Conservation (phyloP, 2,888 invertebrate species). For the Eupithecia insigniata region DNA sequence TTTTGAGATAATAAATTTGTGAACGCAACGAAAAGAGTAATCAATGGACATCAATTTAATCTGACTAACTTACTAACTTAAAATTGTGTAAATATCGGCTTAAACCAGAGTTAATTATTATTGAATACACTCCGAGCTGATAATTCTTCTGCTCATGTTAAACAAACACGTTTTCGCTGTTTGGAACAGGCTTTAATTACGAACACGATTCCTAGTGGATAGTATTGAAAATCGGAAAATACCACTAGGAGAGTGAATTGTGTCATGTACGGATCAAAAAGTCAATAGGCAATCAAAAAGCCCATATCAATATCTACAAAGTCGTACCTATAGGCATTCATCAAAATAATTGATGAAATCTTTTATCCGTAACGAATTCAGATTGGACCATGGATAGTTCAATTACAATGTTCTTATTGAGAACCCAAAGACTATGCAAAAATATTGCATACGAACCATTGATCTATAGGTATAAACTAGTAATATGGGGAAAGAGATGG, state of each 20-base stretch:
- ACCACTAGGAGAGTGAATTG: neutral
- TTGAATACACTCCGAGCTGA: neutral
- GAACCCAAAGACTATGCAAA: too few relatives aligned
- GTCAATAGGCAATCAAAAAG: neutral
- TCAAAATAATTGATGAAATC: neutral
- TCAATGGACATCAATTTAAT: neutral
- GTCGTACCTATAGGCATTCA: neutral
- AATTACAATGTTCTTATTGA: too few relatives aligned
- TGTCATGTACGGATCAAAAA: neutral
- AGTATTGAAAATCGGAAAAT: neutral
- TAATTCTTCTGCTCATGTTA: neutral
- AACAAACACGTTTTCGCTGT: neutral
- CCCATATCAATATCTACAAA: neutral
- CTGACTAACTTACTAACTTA: neutral
- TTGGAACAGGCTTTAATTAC: neutral
- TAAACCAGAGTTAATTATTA: neutral
- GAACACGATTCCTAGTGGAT: neutral
- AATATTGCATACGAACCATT: too few relatives aligned
- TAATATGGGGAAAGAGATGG: too few relatives aligned
- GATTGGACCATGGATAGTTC: neutral
- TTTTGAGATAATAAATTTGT: too few relatives aligned
- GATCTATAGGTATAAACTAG: too few relatives aligned
- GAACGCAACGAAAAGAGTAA: too few relatives aligned
- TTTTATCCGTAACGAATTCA: neutral
- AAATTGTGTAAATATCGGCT: neutral